Conservation (phyloP, 2,888 invertebrate genomes). For the Oligia fasciuncula region DNA sequence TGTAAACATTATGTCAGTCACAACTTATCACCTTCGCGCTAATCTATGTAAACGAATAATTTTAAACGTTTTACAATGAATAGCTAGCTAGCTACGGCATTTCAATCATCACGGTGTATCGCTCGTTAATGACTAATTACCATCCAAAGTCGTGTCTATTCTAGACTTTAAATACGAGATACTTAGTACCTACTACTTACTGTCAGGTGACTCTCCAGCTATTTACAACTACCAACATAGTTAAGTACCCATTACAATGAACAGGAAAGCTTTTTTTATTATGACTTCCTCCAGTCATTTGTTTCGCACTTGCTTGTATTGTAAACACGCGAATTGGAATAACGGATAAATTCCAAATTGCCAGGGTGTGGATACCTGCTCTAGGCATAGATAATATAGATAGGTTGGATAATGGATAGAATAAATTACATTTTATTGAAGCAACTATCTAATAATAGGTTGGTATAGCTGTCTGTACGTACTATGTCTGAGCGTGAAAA, state of each 20-base stretch:
- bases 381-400: not conserved
- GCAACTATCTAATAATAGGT: conserved; percentile 15
- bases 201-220: not conserved
- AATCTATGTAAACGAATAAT: conserved; percentile 33
- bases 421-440: conserved; percentile 33
- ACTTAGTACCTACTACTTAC: not conserved
- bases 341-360: conserved; percentile 1
- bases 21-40: conserved; percentile 49
- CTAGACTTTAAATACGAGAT: conserved; percentile 17
- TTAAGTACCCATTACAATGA: not conserved
- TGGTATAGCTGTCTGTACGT: not conserved
- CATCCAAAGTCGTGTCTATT: conserved; percentile 17
- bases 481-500: not conserved
- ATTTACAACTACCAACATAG: not conserved
- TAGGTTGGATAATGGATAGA: not conserved
- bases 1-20: conserved; percentile 47
- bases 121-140: conserved; percentile 35
- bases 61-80: conserved; percentile 25
- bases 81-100: not conserved
- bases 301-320: conserved; percentile 7
- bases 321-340: not conserved
- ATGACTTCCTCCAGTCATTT: conserved; percentile 8
- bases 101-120: conserved; percentile 22
- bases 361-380: conserved; percentile 31
- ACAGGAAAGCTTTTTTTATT: not conserved